Base-by-base conservation (phyloP, 2,888 invertebrate species). In the Apotomis capreana region DNA sequence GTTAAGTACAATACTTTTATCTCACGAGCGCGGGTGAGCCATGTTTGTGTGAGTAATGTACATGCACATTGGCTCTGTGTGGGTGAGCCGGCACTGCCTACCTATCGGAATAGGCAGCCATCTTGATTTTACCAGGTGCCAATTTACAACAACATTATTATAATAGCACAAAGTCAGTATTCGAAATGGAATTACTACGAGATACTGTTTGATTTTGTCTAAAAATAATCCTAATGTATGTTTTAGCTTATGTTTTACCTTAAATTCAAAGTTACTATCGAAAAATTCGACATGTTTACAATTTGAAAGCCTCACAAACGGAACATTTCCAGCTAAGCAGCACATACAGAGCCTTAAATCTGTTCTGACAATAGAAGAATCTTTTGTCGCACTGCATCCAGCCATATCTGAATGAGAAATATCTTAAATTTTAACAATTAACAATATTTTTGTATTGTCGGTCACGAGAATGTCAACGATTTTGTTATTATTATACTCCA, bases 231-330 rank as follows among this genome's bases (percentile, higher is more conserved):
- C 67, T 57, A 62, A 10, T 6, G 5, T 40, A 51, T 63, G 36
- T 26, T 6, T 36, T 36, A 12, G 10, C 49, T 26, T 12, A 54
- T 36, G 76, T 77, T 26, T 83, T 79, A 87, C 90, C 87, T 83
- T 80, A 6, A 74, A 71, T 72, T 84, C 81, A 15, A 78, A 74
- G 68, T 79, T 77, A 77, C 78, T 76, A 55, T 81, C 77, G 40
- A 90, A 77, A 79, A 87, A 80, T 10, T 69, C 70, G 1, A 77
- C 76, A 75, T 90, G 89, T 78, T 82, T 82, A 78, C 90, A 90
- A 13, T 78, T 81, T 60, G 71, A 12, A 2, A 88, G 70, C 8
- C 76, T 78, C 0, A 89, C 68, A 54, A 87, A 79, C 15, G 76
- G 51, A 5, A 57, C 74, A 58, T 80, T 79, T 82, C 81, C 75